Conservation (phyloP, 2,888 invertebrate genomes). For the Bedellia somnulentella region DNA sequence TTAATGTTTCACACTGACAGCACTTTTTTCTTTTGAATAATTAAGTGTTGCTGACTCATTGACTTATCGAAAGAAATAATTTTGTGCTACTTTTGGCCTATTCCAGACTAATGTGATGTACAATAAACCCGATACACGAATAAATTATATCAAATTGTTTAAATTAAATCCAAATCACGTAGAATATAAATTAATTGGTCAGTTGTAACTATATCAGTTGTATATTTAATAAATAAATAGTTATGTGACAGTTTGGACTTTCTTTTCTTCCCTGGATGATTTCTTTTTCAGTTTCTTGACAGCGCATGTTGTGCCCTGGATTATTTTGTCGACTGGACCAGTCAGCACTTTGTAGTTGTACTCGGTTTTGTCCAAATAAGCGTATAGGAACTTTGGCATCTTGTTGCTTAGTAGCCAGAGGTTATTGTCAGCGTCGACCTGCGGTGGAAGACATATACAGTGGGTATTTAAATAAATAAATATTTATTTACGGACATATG, state of each 20-base stretch:
- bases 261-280: too few relatives aligned
- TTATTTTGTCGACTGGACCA: constrained; percentile 37
- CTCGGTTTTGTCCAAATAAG: constrained; percentile 62
- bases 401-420: constrained; percentile 77
- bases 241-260: constrained; percentile 13
- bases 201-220: constrained; percentile 47
- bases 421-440: constrained; percentile 63
- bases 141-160: constrained; percentile 30
- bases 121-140: constrained; percentile 32
- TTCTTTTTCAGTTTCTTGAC: too few relatives aligned
- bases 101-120: too few relatives aligned
- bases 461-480: not conserved
- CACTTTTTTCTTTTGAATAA: too few relatives aligned
- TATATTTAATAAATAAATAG: constrained; percentile 59
- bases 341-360: constrained; percentile 66
- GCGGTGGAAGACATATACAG: constrained; percentile 8
- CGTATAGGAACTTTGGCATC: constrained; percentile 71
- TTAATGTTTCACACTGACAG: too few relatives aligned
- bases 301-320: constrained; percentile 58
- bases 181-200: constrained; percentile 37
- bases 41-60: too few relatives aligned
- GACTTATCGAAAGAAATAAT: too few relatives aligned
- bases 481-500: not conserved
- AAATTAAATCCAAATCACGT: constrained; percentile 47
- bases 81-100: too few relatives aligned